Evolutionary conservation across 2,113 vertebrate species (phyloP).

Genomic region (Oncorhynchus masou): DNA sequence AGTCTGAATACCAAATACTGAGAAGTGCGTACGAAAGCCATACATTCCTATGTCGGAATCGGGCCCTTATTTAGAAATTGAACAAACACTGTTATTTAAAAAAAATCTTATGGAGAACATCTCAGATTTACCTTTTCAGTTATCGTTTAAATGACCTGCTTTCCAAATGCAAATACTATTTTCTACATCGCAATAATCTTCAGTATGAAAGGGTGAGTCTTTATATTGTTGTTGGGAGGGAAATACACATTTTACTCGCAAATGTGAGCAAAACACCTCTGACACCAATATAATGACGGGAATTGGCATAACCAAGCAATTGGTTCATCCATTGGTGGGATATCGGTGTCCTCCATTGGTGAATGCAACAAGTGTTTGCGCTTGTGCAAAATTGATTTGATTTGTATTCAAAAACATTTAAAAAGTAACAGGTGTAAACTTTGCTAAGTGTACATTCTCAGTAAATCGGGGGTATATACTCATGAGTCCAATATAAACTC

Average conservation of each 20-base stretch:
- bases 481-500: too few relatives aligned
- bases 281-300: not conserved
- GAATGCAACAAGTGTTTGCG: too few relatives aligned
- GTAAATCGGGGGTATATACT: too few relatives aligned
- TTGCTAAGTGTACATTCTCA: too few relatives aligned
- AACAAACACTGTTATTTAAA: not conserved
- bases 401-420: too few relatives aligned
- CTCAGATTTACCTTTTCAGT: slow-evolving; percentile 92
- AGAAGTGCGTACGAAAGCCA: too few relatives aligned
- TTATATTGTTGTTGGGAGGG: not conserved
- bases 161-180: slow-evolving; percentile 71
- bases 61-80: not conserved
- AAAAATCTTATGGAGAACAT: slow-evolving; percentile 80
- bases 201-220: slow-evolving; percentile 84
- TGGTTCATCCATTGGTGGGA: not conserved
- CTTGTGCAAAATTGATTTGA: too few relatives aligned
- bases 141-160: slow-evolving; percentile 79
- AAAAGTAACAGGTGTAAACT: too few relatives aligned
- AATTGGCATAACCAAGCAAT: not conserved
- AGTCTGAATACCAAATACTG: too few relatives aligned
- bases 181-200: slow-evolving; percentile 84
- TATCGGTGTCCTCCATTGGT: too few relatives aligned
- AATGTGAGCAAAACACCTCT: not conserved
- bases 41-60: too few relatives aligned
- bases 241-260: not conserved